Evolutionary conservation across 2,113 vertebrate genomes (phyloP), one percentile per base, ranked within the genome.

Genomic region (Gymnorhina tibicen): DNA sequence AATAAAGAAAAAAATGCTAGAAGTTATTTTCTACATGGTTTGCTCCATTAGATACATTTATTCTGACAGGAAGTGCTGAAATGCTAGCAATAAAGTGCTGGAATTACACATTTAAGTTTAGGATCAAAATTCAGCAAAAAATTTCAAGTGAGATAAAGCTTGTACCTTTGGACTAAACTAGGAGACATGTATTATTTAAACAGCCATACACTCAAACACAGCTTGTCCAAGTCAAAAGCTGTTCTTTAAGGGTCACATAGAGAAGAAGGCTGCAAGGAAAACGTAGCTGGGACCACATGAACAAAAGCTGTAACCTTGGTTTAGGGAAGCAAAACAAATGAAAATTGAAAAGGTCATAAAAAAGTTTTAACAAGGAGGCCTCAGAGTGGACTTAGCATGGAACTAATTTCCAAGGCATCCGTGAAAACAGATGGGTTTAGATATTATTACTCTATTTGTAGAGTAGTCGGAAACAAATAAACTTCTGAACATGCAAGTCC

Each of bases 1-100:
- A 96, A 91, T 90, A 96, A 83, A 87, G 64, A 83, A 76, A 83
- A 97, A 94, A 92, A 89, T 76, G 89, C 56, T 91, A 49, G 80
- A 91, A 97, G 70, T 94, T 95, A 95, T 97, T 98, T 98, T 98
- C 92, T 97, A 92, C 87, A 89, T 96, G 89, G 46, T 79, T 97
- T 96, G 26, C 80, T 96, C 89, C 85, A 93, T 94, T 97, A 95
- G 90, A 92, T 72, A 93, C 69, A 95, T 97, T 92, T 96, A 56
- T 79, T 96, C 81, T 95, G 91, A 97, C 67, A 96, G 23, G 63
- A 92, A 94, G 63, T 94, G 39, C 53, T 95, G 95, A 97, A 97
- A 91, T 88, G 20, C 20, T 68, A 21, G 68, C 70, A 93, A 41
- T 91, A 69, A 89, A 93, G 86, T 95, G 75, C 63, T 41, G 84